phyloP scores from a whole-genome alignment of 2,113 vertebrate species.

The Ceyx cyanopectus region DNA sequence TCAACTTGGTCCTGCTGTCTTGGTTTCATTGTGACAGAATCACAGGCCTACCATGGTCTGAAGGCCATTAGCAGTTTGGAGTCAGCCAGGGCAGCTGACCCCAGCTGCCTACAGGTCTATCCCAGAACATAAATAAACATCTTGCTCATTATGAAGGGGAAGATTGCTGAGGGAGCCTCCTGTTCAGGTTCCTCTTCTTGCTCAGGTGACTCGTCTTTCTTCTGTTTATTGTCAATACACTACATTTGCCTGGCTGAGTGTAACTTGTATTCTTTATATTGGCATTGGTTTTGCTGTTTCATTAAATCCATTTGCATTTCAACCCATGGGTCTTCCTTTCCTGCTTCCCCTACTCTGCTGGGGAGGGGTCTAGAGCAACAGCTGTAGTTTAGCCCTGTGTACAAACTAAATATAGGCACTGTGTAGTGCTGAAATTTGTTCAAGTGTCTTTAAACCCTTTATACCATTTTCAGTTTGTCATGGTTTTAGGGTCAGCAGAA shows the following conservation, averaged over 20 bases:
- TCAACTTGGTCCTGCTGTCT: neutral
- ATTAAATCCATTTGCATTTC: neutral
- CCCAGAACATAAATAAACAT: neutral
- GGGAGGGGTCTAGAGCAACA: neutral
- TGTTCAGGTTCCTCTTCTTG: neutral
- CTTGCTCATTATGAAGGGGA: neutral
- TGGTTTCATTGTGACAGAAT: neutral
- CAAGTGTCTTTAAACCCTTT: neutral
- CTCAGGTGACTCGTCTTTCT: neutral
- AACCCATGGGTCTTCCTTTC: neutral
- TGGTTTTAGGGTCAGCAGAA: neutral
- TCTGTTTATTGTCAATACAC: neutral
- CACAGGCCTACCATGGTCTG: neutral
- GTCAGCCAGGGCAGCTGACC: neutral
- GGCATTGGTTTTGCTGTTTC: neutral
- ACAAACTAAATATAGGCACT: neutral
- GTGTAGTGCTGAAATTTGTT: neutral
- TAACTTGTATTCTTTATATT: neutral
- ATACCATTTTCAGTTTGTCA: neutral
- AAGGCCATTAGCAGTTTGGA: neutral
- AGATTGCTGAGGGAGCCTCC: neutral
- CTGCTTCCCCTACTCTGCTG: neutral
- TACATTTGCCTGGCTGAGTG: neutral
- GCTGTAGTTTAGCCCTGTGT: neutral
- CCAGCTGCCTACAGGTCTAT: neutral